A percentile compares a stretch with the other conserved stretches of the same genome.
phyloP scores from a whole-genome alignment of 2,797 vertebrate species.

The Syngnathus acus region DNA sequence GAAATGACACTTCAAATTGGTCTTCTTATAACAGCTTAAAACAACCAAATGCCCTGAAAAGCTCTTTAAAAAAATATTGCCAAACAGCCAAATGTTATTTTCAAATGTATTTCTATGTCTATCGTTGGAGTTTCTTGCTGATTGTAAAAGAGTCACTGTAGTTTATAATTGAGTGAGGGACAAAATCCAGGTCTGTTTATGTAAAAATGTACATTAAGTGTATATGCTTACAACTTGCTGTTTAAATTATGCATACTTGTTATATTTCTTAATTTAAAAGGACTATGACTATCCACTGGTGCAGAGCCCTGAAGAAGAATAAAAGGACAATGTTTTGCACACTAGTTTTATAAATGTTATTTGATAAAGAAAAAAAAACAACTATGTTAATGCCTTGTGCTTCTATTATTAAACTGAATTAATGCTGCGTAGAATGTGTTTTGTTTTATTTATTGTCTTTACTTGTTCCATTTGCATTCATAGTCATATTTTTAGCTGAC shows the following conservation, averaged over 20 bases:
- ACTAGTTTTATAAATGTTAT: conserved; percentile 89
- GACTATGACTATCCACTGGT: conserved; percentile 75
- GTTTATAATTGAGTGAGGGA: conserved; percentile 60
- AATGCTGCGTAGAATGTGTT: conserved; percentile 79
- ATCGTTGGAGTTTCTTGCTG: conserved; percentile 51
- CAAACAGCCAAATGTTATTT: conserved; percentile 45
- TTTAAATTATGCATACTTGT: conserved; percentile 79
- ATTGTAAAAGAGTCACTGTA: conserved; percentile 70
- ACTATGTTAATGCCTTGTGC: conserved; percentile 84
- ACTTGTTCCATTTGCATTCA: not conserved
- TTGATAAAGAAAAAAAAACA: conserved; percentile 73
- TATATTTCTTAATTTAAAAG: conserved; percentile 79
- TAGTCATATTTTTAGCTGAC: not conserved
- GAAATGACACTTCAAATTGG: conserved; percentile 39
- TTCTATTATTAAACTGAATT: conserved; percentile 93
- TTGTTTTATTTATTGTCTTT: conserved; percentile 61
- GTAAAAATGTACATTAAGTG: conserved; percentile 71
- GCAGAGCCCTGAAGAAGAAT: conserved; percentile 74
- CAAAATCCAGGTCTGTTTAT: conserved; percentile 63
- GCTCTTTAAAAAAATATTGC: conserved; percentile 37
- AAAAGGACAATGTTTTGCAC: conserved; percentile 87
- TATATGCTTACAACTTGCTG: conserved; percentile 69
- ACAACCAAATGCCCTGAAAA: conserved; percentile 54
- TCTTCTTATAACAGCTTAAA: conserved; percentile 35
- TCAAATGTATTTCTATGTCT: conserved; percentile 48